Percentiles rank a stretch among this genome's conserved stretches.
Conservation (phyloP, 2,797 vertebrate genomes). For the Phataginus tricuspis region DNA sequence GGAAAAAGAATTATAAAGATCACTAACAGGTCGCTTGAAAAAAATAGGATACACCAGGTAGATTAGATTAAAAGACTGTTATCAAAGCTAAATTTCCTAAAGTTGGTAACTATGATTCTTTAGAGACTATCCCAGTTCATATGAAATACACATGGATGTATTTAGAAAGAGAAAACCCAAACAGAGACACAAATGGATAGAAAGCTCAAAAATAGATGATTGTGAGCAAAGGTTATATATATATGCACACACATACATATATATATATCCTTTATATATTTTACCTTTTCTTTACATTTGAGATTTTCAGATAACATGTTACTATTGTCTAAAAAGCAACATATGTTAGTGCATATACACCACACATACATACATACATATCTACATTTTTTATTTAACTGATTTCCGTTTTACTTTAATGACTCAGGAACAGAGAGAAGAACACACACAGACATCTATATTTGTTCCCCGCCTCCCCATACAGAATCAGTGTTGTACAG, state of each 20-base stretch:
- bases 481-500: neutral
- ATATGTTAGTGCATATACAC: neutral
- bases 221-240: neutral
- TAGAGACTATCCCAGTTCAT: neutral
- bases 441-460: too few species aligned
- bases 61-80: neutral
- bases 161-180: neutral
- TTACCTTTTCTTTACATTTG: neutral
- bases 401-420: too few species aligned
- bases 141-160: neutral
- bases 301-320: neutral
- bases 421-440: too few species aligned
- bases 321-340: neutral
- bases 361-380: neutral
- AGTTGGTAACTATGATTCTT: neutral
- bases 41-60: neutral
- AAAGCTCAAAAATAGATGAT: neutral
- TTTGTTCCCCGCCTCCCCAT: neutral
- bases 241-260: too few species aligned
- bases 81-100: neutral
- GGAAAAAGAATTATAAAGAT: neutral
- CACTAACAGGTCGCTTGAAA: neutral
- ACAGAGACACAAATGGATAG: neutral
- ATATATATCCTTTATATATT: neutral
- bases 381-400: neutral